Evolutionary conservation across 2,797 vertebrate species (phyloP).

Genomic region (Anabacerthia variegaticeps): DNA sequence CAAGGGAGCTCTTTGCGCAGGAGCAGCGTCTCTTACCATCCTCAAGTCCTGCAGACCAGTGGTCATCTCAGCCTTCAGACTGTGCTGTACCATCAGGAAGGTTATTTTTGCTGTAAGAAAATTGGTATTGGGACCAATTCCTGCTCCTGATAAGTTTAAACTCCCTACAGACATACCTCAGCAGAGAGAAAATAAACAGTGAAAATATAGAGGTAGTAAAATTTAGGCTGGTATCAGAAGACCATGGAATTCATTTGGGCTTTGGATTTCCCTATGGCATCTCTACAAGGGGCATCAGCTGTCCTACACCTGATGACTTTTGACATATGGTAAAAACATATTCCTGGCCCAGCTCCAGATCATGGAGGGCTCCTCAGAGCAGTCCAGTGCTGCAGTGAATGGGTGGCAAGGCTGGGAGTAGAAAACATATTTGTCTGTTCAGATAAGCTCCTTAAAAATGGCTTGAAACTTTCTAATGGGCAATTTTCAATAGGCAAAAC

Average conservation of each 20-base stretch:
- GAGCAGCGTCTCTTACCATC: not conserved
- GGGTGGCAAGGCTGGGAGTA: not conserved
- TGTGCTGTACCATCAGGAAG: not conserved
- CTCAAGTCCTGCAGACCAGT: not conserved
- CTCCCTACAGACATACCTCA: not conserved
- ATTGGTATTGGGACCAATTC: not conserved
- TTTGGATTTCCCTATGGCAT: not conserved
- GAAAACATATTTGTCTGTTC: not conserved
- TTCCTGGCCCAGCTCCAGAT: not conserved
- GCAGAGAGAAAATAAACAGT: not conserved
- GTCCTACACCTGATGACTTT: not conserved
- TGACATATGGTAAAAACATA: not conserved
- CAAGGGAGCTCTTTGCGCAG: not conserved
- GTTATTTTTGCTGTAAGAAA: not conserved
- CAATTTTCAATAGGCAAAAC: not conserved
- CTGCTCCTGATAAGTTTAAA: not conserved
- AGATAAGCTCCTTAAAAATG: not conserved
- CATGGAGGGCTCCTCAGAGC: not conserved
- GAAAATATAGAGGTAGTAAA: not conserved
- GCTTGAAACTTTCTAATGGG: not conserved
- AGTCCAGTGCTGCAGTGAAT: not conserved
- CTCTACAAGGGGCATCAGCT: not conserved
- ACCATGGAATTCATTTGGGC: not conserved
- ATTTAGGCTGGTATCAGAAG: not conserved
- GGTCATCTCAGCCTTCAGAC: not conserved